Conservation (phyloP, 2,888 invertebrate species). For the Noctuana brunneofusca region DNA sequence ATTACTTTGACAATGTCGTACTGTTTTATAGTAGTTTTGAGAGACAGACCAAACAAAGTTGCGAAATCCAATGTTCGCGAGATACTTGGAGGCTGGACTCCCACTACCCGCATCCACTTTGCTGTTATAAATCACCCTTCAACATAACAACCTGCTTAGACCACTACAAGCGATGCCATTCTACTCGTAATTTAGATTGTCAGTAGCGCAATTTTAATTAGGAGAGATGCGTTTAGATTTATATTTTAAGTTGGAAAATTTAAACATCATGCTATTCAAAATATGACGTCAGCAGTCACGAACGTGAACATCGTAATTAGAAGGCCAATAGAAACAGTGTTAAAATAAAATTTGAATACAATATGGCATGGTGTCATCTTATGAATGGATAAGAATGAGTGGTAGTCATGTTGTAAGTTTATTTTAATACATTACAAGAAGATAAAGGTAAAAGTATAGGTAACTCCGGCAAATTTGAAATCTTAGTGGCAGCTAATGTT, state of each 20-base stretch:
- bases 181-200: slow-evolving; percentile 55
- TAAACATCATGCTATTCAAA: slow-evolving; percentile 61
- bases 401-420: slow-evolving; percentile 44
- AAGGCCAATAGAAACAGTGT: slow-evolving; percentile 50
- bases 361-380: slow-evolving; percentile 44
- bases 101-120: slow-evolving; percentile 74
- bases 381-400: slow-evolving; percentile 46
- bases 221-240: slow-evolving; percentile 61
- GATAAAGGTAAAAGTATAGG: slow-evolving; percentile 27
- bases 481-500: slow-evolving; percentile 32
- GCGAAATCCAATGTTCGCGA: slow-evolving; percentile 59
- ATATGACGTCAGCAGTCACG: slow-evolving; percentile 52
- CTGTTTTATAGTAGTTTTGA: slow-evolving; percentile 52
- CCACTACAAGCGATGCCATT: slow-evolving; percentile 64
- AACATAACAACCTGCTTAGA: slow-evolving; percentile 65
- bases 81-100: slow-evolving; percentile 79
- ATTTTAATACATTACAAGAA: slow-evolving; percentile 74
- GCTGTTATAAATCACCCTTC: slow-evolving; percentile 60
- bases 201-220: slow-evolving; percentile 46
- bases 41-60: slow-evolving; percentile 66
- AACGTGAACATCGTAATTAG: slow-evolving; percentile 22
- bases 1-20: slow-evolving; percentile 58
- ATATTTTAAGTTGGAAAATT: slow-evolving; percentile 39
- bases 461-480: slow-evolving; percentile 5
- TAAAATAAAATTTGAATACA: slow-evolving; percentile 46